Base-by-base conservation (phyloP, 2,797 vertebrate species). In the Myotis vivesi region DNA sequence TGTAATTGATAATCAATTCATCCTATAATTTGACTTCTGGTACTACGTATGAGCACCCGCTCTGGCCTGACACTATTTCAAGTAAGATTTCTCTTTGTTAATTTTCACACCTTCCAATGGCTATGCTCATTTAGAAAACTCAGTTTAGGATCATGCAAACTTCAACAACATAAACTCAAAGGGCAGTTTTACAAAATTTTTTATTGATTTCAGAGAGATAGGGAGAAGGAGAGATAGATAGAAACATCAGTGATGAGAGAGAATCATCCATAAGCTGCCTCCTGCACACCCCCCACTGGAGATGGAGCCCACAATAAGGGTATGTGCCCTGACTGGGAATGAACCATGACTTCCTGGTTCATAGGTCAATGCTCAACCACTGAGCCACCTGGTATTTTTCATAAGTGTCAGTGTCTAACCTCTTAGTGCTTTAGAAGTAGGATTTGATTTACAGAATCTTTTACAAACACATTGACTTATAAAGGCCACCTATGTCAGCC, bases 401-500 rank as follows among this genome's bases (percentile, higher is more conserved):
- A 59, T 87, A 68, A 95, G 76, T 51, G 33, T 49, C 51, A 87
- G 28, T 16, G 28, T 59, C 30, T 79, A 66, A 55, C 8, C 38
- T 75, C 51, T 81, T 69, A 57, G 38, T 64, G 46, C 62, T 66
- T 96, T 94, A 76, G 66, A 88, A 85, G 53, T 80, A 88, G 36
- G 7, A 91, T 94, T 94, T 91, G 79, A 71, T 87, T 83, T 83
- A 22, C 49, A 53, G 23, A 80, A 30, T 36, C 46, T 91, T 87
- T 92, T 92, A 33, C 71, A 87, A 95, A 69, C 69, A 82, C 68
- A 77, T 69, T 79, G 23, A 86, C 36, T 13, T 94, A 17, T 84
- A 46, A 73, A 83, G 41, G 64, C 38, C 9, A 75, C 19, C 22
- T 87, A 11, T 80, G 41, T 68, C 41, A 89, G 41, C 36, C 23